Evolutionary conservation across 2,113 vertebrate species (phyloP).

Genomic region (Lipophrys pholis): DNA sequence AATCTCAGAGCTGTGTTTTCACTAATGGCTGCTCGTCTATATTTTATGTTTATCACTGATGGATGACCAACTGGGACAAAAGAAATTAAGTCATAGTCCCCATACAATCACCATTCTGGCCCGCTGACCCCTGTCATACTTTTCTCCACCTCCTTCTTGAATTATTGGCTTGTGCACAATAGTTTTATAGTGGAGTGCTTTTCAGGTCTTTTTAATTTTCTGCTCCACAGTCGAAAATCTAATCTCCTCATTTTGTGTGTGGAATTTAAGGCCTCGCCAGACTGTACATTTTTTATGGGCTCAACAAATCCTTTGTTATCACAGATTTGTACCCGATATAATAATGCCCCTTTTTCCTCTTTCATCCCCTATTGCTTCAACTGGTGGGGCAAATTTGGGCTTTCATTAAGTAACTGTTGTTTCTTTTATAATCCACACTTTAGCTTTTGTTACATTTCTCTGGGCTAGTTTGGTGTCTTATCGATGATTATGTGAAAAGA

Average conservation of each 20-base stretch:
- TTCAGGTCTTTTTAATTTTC: slow-evolving; percentile 47
- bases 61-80: slow-evolving; percentile 35
- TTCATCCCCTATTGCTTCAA: neutral
- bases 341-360: neutral
- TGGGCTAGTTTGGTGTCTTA: neutral
- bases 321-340: slow-evolving; percentile 22
- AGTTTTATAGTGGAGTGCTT: slow-evolving; percentile 29
- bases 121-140: slow-evolving; percentile 41
- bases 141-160: slow-evolving; percentile 31
- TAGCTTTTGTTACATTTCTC: neutral
- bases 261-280: slow-evolving; percentile 22
- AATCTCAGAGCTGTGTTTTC: slow-evolving; percentile 38
- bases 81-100: slow-evolving; percentile 35
- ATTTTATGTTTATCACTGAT: slow-evolving; percentile 40
- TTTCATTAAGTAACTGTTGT: neutral
- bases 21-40: slow-evolving; percentile 5
- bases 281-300: neutral
- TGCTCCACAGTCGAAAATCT: slow-evolving; percentile 33
- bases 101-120: slow-evolving; percentile 17
- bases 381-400: neutral
- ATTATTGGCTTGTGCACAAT: slow-evolving; percentile 37
- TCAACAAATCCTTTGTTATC: slow-evolving; percentile 15
- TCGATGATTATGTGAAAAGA: neutral
- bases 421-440: neutral
- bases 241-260: slow-evolving; percentile 44